These are phyloP conservation scores for Palythoa grandiflora DNA, from an alignment of 92 coral and sea anemone genomes.

Conservation along the genomic window DNA sequence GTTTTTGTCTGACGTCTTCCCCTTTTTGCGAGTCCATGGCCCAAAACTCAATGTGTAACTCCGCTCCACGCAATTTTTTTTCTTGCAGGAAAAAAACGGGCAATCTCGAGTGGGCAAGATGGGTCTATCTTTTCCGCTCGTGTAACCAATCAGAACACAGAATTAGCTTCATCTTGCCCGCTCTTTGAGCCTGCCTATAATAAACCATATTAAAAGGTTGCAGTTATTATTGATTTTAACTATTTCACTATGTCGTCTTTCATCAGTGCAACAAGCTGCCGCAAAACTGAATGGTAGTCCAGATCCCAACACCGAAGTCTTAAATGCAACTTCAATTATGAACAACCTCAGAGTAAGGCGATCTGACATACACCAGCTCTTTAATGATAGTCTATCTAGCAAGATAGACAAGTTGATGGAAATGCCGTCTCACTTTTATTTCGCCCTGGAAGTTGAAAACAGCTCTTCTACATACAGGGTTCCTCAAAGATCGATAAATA, in stretches of 20 bases:
- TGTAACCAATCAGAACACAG: too few relatives aligned
- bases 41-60: too few relatives aligned
- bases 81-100: too few relatives aligned
- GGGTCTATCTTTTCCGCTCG: too few relatives aligned
- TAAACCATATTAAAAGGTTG: too few relatives aligned
- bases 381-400: not conserved
- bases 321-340: constrained; percentile 44
- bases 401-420: constrained; percentile 26
- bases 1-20: too few relatives aligned
- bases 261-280: constrained; percentile 38
- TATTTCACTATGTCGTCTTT: not conserved
- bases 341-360: constrained; percentile 20
- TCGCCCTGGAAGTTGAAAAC: constrained; percentile 47
- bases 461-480: constrained; percentile 53
- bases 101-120: too few relatives aligned
- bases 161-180: too few relatives aligned
- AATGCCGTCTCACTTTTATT: constrained; percentile 29
- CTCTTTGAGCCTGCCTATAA: too few relatives aligned
- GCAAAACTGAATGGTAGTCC: constrained; percentile 8
- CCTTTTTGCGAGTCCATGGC: too few relatives aligned
- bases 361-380: constrained; percentile 12
- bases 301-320: constrained; percentile 17
- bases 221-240: too few relatives aligned
- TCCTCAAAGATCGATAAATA: constrained; percentile 48
- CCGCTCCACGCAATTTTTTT: too few relatives aligned